Evolutionary conservation across 2,113 vertebrate species (phyloP).

Genomic region (Dendrocopos noguchii): DNA sequence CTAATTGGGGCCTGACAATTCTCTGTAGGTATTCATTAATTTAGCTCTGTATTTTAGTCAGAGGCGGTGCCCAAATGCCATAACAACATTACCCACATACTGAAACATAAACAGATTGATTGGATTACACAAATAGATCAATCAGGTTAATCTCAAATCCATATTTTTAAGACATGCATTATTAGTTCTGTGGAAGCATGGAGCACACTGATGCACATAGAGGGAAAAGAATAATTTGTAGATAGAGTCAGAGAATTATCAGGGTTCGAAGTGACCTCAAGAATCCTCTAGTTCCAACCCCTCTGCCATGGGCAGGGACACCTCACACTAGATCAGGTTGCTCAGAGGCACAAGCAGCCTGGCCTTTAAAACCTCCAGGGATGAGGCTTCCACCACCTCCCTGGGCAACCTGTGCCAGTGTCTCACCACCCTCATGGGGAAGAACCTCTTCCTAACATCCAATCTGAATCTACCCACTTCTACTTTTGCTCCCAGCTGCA

Average conservation of each 20-base stretch:
- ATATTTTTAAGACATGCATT: background rate
- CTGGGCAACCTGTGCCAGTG: too few relatives aligned
- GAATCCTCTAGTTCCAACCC: too few relatives aligned
- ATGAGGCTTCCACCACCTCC: too few relatives aligned
- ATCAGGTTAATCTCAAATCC: background rate
- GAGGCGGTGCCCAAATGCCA: background rate
- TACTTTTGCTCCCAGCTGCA: background rate
- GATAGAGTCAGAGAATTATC: too few relatives aligned
- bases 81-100: background rate
- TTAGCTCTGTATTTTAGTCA: conserved; percentile 11
- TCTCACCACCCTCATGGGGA: too few relatives aligned
- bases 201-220: background rate
- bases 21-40: conserved; percentile 21
- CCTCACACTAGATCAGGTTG: too few relatives aligned
- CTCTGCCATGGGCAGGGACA: too few relatives aligned
- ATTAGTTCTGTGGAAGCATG: background rate
- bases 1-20: conserved; percentile 11
- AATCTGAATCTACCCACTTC: too few relatives aligned
- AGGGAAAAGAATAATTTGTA: background rate
- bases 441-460: too few relatives aligned
- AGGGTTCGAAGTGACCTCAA: too few relatives aligned
- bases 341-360: too few relatives aligned
- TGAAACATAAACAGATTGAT: background rate
- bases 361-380: too few relatives aligned
- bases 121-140: background rate